Base-by-base conservation (phyloP, 1,140 invertebrate genomes). In the Tetramorium alpestre region DNA sequence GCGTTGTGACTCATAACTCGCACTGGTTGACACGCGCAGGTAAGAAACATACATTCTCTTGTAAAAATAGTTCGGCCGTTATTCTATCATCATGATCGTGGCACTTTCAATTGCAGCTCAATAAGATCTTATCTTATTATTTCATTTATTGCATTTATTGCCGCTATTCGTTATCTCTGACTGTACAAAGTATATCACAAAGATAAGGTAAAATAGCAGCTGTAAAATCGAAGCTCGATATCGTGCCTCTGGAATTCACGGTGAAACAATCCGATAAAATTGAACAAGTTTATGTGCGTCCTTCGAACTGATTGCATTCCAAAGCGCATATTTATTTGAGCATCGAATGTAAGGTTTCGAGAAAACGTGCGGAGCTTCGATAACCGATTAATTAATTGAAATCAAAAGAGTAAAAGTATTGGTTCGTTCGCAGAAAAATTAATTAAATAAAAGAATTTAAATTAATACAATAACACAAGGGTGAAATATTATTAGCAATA, bases 1-100 rank as follows among this genome's bases (percentile, higher is more conserved):
- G 62, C 62, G 75, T 56, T 18, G 56, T 90, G 89, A 90, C 85
- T 90, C 89, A 90, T 85, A 87, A 88, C 78, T 80, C 60, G 80
- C 88, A 38, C 25, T 76, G 65, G 86, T 87, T 90, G 80, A 69
- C 88, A 76, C 84, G 41, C 70, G 8, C 78, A 8, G 67, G 67
- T 49, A 62, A 75, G 64, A 58, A 86, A 78, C 65, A 49, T 78
- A 72, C 22, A 49, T 47, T 56, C 38, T 11, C 8, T 75, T 28
- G n/a, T 25, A 85, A 87, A 90, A 90, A 85, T 85, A 49, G 16
- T 69, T 38, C 3, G 62, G 18, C 6, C n/a, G 67, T 65, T 75
- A 85, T 85, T 87, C 64, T 49, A 38, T 25, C 76, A 81, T 90
- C 88, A 49, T 62, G 58, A 47, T 47, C 70, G 47, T 54, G 67